Base-by-base conservation (phyloP, 1,140 invertebrate species). In the Cherax quadricarinatus region DNA sequence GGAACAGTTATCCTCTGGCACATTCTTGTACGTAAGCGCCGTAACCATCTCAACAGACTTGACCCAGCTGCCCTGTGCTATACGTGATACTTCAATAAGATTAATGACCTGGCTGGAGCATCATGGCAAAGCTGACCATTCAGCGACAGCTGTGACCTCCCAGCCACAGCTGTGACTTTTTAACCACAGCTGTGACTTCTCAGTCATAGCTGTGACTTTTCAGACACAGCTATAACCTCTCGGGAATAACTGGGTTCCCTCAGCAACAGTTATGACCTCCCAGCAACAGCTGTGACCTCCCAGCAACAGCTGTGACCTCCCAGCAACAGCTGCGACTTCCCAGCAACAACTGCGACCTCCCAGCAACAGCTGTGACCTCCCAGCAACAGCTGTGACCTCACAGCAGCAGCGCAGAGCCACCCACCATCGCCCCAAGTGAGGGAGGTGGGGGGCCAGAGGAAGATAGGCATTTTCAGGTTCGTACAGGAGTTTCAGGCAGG, bases 401-500 rank as follows among this genome's bases (percentile, higher is more conserved):
- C 60, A 16, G n/a, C 30, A 41, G 30, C 30, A 41, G 30, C 30
- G 30, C 30, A 41, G 30, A 41, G 30, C 30, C 53, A 57, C 53
- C 53, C 21, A 9, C 10, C 12, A 49, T 30, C 21, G 18, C 53
- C 18, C 82, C 79, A 66, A 62, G 41, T 70, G 30, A 30, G 80
- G 30, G 30, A 41, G 30, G 30, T 41, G 30, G 30, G 30, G 30
- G 30, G 66, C n/a, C n/a, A 14, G 49, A 18, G 21, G 82, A 83
- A 75, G 66, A 79, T 85, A 85, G 83, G 82, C 62, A 84, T 85
- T 91, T 84, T 48, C 89, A 78, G 89, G 89, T 73, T 75, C 48
- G 89, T 73, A 57, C 89, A 66, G 57, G 82, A 91, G 89, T 85
- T 85, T 85, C 66, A 60, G 83, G 81, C 30, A 41, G 21, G 89